phyloP scores from a whole-genome alignment of 2,113 vertebrate species.

The Dasyprocta punctata region DNA sequence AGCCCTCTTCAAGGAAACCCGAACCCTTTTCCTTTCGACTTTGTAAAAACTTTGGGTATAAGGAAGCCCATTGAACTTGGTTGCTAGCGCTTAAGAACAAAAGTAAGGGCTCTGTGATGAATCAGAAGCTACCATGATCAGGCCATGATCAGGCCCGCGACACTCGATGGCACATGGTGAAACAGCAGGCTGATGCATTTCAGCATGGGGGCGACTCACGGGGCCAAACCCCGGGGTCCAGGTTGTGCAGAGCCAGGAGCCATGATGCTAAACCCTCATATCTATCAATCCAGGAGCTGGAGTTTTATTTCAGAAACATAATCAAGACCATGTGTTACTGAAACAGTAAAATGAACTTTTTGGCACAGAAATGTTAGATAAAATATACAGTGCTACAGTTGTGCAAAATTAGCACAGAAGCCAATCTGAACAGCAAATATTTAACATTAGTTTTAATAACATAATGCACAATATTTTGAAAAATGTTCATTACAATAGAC shows the following conservation, averaged over 20 bases:
- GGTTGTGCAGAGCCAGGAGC: fast-evolving
- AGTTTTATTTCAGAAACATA: conserved; percentile 38
- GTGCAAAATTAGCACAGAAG: conserved; percentile 43
- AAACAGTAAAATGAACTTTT: conserved; percentile 49
- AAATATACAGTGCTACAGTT: conserved; percentile 68
- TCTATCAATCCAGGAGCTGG: not conserved
- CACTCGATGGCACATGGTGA: fast-evolving
- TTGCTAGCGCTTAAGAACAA: not conserved
- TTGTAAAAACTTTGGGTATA: not conserved
- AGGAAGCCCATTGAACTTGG: not conserved
- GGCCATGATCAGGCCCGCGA: fast-evolving
- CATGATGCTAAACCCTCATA: fast-evolving
- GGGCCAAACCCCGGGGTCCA: fast-evolving
- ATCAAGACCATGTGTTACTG: not conserved
- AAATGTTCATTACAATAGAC: not conserved
- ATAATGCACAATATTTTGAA: conserved; percentile 55
- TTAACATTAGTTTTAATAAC: conserved; percentile 56
- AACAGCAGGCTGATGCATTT: fast-evolving
- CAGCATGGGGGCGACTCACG: fast-evolving
- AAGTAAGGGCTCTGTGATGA: not conserved
- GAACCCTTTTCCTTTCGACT: not conserved
- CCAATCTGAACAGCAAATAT: conserved; percentile 51
- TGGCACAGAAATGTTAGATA: conserved; percentile 59
- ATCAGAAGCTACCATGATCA: not conserved
- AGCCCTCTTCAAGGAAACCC: not conserved